phyloP scores from a whole-genome alignment of 1,140 invertebrate genomes.

The Chrysoperla carnea region DNA sequence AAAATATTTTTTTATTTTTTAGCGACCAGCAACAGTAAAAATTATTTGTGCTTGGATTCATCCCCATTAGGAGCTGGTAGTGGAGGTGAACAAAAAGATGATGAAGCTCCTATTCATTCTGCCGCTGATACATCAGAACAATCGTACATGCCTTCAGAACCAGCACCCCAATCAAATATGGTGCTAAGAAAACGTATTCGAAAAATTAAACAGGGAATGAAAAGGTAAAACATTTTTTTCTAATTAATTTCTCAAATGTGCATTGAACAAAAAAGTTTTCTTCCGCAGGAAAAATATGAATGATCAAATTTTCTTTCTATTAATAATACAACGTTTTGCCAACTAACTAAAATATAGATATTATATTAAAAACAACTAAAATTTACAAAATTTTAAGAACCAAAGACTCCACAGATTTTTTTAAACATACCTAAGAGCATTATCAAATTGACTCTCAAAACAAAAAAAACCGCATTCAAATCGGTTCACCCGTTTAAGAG shows the following conservation, averaged over 20 bases:
- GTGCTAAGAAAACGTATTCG: slow-evolving; percentile 66
- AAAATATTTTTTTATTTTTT: slow-evolving; percentile 4
- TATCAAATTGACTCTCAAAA: too few species aligned
- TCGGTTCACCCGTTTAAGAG: too few species aligned
- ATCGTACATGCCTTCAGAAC: slow-evolving; percentile 18
- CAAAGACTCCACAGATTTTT: too few species aligned
- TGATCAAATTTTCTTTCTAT: too few species aligned
- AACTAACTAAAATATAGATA: too few species aligned
- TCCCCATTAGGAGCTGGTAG: slow-evolving; percentile 27
- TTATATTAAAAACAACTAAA: too few species aligned
- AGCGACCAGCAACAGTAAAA: slow-evolving; percentile 42
- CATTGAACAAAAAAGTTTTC: neutral
- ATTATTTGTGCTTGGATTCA: slow-evolving; percentile 41
- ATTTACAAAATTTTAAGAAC: too few species aligned
- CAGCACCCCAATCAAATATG: slow-evolving; percentile 63
- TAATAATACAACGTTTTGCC: too few species aligned
- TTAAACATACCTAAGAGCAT: too few species aligned
- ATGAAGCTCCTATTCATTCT: slow-evolving; percentile 20
- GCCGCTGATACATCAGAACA: slow-evolving; percentile 25
- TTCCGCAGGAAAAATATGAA: neutral
- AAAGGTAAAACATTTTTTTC: slow-evolving; percentile 31
- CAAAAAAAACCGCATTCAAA: too few species aligned
- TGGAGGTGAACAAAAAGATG: slow-evolving; percentile 15
- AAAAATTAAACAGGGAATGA: slow-evolving; percentile 77
- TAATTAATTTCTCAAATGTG: too few species aligned